Evolutionary conservation across 2,797 vertebrate species (phyloP).

Genomic region (Denticeps clupeoides): DNA sequence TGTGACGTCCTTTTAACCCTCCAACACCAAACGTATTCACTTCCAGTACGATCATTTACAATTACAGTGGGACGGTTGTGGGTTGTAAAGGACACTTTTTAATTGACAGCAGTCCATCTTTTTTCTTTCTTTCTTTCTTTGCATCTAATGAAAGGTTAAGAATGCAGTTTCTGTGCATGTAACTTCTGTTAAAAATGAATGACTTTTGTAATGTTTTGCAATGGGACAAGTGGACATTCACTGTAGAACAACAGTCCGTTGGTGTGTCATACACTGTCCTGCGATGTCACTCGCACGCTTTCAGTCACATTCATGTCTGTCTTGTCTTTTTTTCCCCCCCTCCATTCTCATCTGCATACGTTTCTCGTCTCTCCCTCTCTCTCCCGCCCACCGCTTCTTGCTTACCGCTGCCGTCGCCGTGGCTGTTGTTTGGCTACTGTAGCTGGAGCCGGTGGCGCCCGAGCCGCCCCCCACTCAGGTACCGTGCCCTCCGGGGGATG

Average conservation of each 20-base stretch:
- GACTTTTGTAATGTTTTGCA: too few species aligned
- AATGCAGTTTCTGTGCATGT: neutral
- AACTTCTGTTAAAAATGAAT: too few species aligned
- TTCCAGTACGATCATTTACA: too few species aligned
- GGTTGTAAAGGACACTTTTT: too few species aligned
- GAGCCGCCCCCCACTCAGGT: constrained; percentile 63
- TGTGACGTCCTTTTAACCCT: neutral
- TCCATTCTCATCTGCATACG: constrained; percentile 25
- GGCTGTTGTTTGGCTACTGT: constrained; percentile 29
- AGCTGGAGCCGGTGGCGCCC: constrained; percentile 70
- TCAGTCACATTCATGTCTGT: neutral
- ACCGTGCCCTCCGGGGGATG: constrained; percentile 56
- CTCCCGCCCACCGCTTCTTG: constrained; percentile 26
- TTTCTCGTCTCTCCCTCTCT: constrained; percentile 21
- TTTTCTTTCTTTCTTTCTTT: too few species aligned
- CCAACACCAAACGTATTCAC: too few species aligned
- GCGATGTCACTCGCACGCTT: too few species aligned
- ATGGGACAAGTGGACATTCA: too few species aligned
- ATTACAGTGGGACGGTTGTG: too few species aligned
- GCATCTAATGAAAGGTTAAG: neutral
- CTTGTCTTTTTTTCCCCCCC: neutral
- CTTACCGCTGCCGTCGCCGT: constrained; percentile 40
- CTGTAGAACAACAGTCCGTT: too few species aligned
- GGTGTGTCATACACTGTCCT: too few species aligned
- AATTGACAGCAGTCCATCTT: too few species aligned